Percentiles rank a stretch among this genome's conserved stretches.
These are phyloP conservation scores for Syritta pipiens DNA, from an alignment of 2,888 invertebrate species.

Conservation along the genomic window DNA sequence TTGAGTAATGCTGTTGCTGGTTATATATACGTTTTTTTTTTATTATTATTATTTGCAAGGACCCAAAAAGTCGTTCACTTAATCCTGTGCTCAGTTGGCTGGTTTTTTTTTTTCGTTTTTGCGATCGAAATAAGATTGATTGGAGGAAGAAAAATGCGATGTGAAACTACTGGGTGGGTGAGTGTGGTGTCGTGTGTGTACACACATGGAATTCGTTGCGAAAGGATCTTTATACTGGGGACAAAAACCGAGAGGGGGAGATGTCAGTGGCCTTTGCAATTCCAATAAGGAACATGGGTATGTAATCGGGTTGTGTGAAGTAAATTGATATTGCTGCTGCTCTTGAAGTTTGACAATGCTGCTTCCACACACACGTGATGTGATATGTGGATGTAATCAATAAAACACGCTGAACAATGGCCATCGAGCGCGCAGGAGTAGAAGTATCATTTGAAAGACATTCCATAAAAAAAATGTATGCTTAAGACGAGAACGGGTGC, in stretches of 20 bases:
- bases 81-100: conserved; percentile 45
- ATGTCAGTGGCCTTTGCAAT: conserved; percentile 62
- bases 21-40: neutral
- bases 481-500: too few species aligned
- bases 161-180: conserved; percentile 11
- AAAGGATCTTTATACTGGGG: conserved; percentile 19
- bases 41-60: conserved; percentile 28
- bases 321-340: conserved; percentile 57
- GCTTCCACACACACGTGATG: conserved; percentile 15
- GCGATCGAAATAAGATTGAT: conserved; percentile 65
- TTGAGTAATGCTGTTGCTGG: conserved; percentile 25
- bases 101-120: conserved; percentile 7
- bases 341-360: conserved; percentile 34
- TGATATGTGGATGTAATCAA: conserved; percentile 35
- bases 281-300: conserved; percentile 22
- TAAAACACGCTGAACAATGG: conserved; percentile 28
- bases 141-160: conserved; percentile 28
- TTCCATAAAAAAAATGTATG: too few species aligned
- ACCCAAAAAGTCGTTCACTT: conserved; percentile 61
- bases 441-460: conserved; percentile 1
- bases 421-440: too few species aligned
- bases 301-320: conserved; percentile 38
- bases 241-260: conserved; percentile 35
- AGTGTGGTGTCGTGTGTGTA: neutral
- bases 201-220: neutral